Base-by-base conservation (phyloP, 2,888 invertebrate species). In the Brachyptera risi region DNA sequence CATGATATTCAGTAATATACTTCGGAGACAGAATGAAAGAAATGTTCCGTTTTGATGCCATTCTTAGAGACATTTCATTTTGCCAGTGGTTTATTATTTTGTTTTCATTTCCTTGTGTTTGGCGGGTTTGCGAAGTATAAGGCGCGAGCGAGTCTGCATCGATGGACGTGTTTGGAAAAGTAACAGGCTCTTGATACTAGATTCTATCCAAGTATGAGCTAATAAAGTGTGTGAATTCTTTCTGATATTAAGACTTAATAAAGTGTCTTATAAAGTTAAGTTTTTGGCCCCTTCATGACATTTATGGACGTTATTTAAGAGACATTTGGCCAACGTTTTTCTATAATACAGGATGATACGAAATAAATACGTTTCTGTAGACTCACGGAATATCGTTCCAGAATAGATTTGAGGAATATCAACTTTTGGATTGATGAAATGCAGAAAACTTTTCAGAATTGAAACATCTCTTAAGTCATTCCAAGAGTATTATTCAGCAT, bases 121-220 rank as follows among this genome's bases (percentile, higher is more conserved):
- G 19, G 21, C n/a, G n/a, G n/a, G 24, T 24, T 24, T 47, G 24
- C 23, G 47, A 31, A 5, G 11, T 21, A n/a, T n/a, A n/a, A n/a
- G n/a, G n/a, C n/a, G n/a, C n/a, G n/a, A n/a, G n/a, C n/a, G n/a
- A n/a, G n/a, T n/a, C n/a, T n/a, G n/a, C n/a, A n/a, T n/a, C n/a
- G n/a, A n/a, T n/a, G n/a, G 21, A 47, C 47, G 47, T 47, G 47
- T 47, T 47, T 47, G 47, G 47, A 47, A 47, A 47, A 2, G 47
- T 47, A 47, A 47, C 42, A 21, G 7, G 21, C 23, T 21, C 9
- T 21, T 11, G 24, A 47, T 13, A 47, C 13, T 24, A 24, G 21
- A 47, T 47, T 47, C 24, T 24, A 13, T 47, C 47, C 9, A n/a
- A 17, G 47, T 47, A 47, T 47, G n/a, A n/a, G n/a, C n/a, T 47